A percentile compares a stretch with the other conserved stretches of the same genome.
These are phyloP conservation scores for Drosophila melanosoma DNA, from an alignment of 2,888 invertebrate genomes.

Conservation along the genomic window DNA sequence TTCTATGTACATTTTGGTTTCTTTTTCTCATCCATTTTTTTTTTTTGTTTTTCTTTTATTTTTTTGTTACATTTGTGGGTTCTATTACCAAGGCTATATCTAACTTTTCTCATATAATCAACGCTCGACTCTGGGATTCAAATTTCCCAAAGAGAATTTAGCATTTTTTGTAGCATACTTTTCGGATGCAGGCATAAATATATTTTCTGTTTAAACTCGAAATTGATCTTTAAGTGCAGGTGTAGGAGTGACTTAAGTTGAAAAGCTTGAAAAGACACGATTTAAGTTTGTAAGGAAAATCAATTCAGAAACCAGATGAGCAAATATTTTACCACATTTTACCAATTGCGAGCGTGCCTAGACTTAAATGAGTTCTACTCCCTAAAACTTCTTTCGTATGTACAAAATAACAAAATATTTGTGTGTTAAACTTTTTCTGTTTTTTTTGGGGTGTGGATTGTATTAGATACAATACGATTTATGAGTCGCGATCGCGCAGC, in stretches of 20 bases:
- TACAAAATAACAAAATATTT: slow-evolving; percentile 23
- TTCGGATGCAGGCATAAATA: slow-evolving; percentile 12
- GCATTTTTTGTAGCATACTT: slow-evolving; percentile 29
- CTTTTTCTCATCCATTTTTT: not conserved
- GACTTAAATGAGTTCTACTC: slow-evolving; percentile 15
- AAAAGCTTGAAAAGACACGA: slow-evolving; percentile 1
- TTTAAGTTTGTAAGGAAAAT: slow-evolving; percentile 3
- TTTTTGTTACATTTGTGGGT: slow-evolving; percentile 35
- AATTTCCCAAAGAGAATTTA: not conserved
- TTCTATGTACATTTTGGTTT: slow-evolving; percentile 47
- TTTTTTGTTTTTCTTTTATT: slow-evolving; percentile 17
- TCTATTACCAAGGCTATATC: slow-evolving; percentile 8
- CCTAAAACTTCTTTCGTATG: slow-evolving; percentile 21
- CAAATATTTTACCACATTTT: slow-evolving; percentile 4
- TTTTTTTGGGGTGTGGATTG: not conserved
- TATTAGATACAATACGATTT: slow-evolving; percentile 44
- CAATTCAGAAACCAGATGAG: not conserved
- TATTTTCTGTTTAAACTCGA: not conserved
- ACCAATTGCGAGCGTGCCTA: slow-evolving; percentile 16
- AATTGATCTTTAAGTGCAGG: not conserved
- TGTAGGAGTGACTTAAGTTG: not conserved
- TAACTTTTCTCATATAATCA: not conserved
- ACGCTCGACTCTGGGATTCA: slow-evolving; percentile 8
- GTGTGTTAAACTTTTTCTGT: slow-evolving; percentile 14
- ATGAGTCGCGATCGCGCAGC: slow-evolving; percentile 87